Percentiles rank a stretch among this genome's conserved stretches.
phyloP scores from a whole-genome alignment of 2,888 invertebrate genomes.

The Netelia fuscicornis region DNA sequence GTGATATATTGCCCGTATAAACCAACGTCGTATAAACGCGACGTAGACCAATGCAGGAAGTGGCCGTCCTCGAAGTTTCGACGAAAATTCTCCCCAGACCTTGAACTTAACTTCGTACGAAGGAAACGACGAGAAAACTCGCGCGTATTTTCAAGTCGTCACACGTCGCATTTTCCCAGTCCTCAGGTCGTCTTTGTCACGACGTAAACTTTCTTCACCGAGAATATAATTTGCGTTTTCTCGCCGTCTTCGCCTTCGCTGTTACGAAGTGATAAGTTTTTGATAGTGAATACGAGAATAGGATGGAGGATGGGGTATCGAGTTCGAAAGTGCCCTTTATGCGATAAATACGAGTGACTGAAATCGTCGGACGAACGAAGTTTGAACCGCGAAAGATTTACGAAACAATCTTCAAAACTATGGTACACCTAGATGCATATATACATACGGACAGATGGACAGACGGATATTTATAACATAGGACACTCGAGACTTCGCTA shows the following conservation, averaged over 20 bases:
- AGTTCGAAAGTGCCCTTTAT: neutral
- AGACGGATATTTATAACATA: neutral
- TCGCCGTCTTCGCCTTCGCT: conserved; percentile 10
- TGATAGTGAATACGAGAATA: conserved; percentile 3
- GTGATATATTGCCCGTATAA: neutral
- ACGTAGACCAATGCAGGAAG: neutral
- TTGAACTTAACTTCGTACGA: conserved; percentile 35
- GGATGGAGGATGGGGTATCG: neutral
- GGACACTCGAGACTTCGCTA: too few species aligned
- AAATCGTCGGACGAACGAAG: conserved; percentile 12
- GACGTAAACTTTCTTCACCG: neutral
- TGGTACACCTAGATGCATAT: conserved; percentile 27
- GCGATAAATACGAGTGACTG: neutral
- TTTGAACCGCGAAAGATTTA: conserved; percentile 53
- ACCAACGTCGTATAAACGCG: conserved; percentile 7
- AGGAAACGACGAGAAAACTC: neutral
- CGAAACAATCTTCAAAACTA: conserved; percentile 42
- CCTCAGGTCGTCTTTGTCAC: neutral
- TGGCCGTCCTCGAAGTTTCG: conserved; percentile 29
- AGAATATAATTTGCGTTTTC: conserved; percentile 56
- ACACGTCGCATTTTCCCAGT: conserved; percentile 14
- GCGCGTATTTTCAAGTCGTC: neutral
- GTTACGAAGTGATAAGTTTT: conserved; percentile 48
- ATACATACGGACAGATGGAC: neutral
- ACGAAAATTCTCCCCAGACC: conserved; percentile 56